These are phyloP conservation scores for Caenorhabditis doughertyi DNA, from an alignment of 2,888 invertebrate species.

Conservation along the genomic window DNA sequence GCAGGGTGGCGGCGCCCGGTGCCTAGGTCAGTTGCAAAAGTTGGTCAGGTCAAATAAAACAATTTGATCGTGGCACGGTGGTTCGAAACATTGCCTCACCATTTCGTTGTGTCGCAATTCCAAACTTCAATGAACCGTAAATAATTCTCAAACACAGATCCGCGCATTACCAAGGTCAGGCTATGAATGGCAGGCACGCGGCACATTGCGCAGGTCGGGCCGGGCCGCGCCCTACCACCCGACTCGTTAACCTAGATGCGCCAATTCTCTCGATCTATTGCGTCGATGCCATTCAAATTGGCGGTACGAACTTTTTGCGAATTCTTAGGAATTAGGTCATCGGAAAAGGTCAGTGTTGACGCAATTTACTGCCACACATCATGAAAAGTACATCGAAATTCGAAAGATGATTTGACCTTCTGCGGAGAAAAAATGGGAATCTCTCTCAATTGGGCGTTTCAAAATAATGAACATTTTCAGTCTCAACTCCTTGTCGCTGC, in stretches of 20 bases:
- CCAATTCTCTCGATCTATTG: slow-evolving; percentile 61
- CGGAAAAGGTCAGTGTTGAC: slow-evolving; percentile 53
- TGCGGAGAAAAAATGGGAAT: slow-evolving; percentile 17
- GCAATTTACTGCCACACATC: slow-evolving; percentile 52
- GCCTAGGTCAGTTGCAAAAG: slow-evolving; percentile 54
- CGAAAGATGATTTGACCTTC: slow-evolving; percentile 23
- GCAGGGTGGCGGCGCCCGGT: slow-evolving; percentile 44
- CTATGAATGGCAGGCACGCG: slow-evolving; percentile 57
- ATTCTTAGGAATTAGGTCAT: slow-evolving; percentile 53
- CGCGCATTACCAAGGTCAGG: slow-evolving; percentile 59
- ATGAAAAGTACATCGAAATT: slow-evolving; percentile 50
- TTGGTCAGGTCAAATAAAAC: slow-evolving; percentile 51
- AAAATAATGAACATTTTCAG: no score
- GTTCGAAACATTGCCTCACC: slow-evolving; percentile 37
- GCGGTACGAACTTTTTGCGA: slow-evolving; percentile 56
- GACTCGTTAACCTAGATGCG: slow-evolving; percentile 67
- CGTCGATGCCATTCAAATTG: slow-evolving; percentile 60
- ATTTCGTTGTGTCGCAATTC: slow-evolving; percentile 42
- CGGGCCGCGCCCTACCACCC: slow-evolving; percentile 61
- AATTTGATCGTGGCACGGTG: slow-evolving; percentile 57
- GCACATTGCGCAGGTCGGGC: slow-evolving; percentile 45
- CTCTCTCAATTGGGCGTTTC: no score
- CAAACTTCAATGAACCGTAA: slow-evolving; percentile 30
- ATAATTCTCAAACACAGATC: slow-evolving; percentile 54
- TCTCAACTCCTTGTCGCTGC: slow-evolving; percentile 74